A percentile compares a stretch with the other conserved stretches of the same genome.
These are phyloP conservation scores for Macrocentrus cingulum DNA, from an alignment of 1,140 invertebrate species.

Conservation along the genomic window DNA sequence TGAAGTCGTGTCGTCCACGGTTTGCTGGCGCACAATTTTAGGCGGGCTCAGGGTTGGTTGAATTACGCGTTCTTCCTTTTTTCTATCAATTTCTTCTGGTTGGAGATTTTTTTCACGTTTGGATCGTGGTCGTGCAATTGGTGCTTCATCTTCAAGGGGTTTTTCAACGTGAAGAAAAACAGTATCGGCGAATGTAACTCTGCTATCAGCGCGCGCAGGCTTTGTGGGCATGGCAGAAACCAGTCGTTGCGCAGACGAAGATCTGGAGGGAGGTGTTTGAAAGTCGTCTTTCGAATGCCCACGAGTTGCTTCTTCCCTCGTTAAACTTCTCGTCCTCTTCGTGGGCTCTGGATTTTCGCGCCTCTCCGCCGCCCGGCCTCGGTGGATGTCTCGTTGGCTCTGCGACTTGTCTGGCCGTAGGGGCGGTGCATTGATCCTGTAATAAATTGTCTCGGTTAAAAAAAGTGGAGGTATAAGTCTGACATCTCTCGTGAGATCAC, in stretches of 20 bases:
- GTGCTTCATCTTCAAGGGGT: constrained; percentile 26
- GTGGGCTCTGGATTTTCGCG: constrained; percentile 46
- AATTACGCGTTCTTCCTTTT: constrained; percentile 13
- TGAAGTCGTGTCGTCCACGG: constrained; percentile 19
- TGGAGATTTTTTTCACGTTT: constrained; percentile 29
- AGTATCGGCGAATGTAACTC: constrained; percentile 50
- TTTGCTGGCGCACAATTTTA: constrained; percentile 20
- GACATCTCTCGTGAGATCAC: not conserved
- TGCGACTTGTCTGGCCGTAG: constrained; percentile 47
- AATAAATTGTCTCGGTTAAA: constrained; percentile 14
- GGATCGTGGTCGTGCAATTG: constrained; percentile 34
- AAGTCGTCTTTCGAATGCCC: constrained; percentile 23
- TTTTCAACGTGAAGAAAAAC: constrained; percentile 31
- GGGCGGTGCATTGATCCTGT: constrained; percentile 43
- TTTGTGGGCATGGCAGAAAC: constrained; percentile 22
- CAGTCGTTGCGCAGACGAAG: constrained; percentile 42
- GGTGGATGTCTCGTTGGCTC: constrained; percentile 48
- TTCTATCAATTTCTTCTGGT: constrained; percentile 19
- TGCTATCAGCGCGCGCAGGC: constrained; percentile 47
- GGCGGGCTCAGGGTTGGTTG: not conserved
- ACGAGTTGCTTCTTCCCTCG: constrained; percentile 44
- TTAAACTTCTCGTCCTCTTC: constrained; percentile 52
- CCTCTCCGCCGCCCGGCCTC: constrained; percentile 46
- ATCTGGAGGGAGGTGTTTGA: constrained; percentile 32
- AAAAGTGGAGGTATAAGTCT: constrained; percentile 3